Evolutionary conservation across 2,797 vertebrate species (phyloP).

Genomic region (Chrosomus eos): DNA sequence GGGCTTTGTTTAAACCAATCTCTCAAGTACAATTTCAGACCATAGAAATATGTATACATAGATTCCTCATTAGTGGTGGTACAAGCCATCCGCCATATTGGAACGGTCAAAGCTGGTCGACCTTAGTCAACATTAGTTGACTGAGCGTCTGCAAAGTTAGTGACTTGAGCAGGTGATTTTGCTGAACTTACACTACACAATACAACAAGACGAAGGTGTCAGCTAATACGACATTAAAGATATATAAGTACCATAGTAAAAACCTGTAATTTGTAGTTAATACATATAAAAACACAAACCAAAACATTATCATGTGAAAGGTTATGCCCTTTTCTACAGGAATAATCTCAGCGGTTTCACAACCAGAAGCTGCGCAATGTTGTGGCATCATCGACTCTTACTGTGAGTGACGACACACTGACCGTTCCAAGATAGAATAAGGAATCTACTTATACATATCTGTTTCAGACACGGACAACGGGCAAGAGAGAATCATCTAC

Average conservation of each 20-base stretch:
- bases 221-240: not conserved
- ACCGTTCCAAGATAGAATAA: not conserved
- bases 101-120: not conserved
- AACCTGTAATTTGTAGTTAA: not conserved
- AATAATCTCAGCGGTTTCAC: not conserved
- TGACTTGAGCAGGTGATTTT: not conserved
- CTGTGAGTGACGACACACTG: not conserved
- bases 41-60: too few species aligned
- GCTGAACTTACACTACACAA: not conserved
- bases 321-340: not conserved
- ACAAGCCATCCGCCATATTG: not conserved
- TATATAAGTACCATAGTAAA: not conserved
- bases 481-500: slow-evolving; percentile 38
- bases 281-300: not conserved
- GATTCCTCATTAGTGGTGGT: not conserved
- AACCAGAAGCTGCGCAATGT: not conserved
- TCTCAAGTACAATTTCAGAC: not conserved
- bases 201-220: not conserved
- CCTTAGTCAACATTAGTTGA: not conserved
- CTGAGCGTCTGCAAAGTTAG: not conserved
- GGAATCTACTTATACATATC: not conserved
- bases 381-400: not conserved
- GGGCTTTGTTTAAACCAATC: slow-evolving; percentile 46
- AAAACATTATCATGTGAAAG: not conserved
- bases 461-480: slow-evolving; percentile 23